Evolutionary conservation across 1,140 invertebrate genomes (phyloP).

Genomic region (Physella acuta): DNA sequence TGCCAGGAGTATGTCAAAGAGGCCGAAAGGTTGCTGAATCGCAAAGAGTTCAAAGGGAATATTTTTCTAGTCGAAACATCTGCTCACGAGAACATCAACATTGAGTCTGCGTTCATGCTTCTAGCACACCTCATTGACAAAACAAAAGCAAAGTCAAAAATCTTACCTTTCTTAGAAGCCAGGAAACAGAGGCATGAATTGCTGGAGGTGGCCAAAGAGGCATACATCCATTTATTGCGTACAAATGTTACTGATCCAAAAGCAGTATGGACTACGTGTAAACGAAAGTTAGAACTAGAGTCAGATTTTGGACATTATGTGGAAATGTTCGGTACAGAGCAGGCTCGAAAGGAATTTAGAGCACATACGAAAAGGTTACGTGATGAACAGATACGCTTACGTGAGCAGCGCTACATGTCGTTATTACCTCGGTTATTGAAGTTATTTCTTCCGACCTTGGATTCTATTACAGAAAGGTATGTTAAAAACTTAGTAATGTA

Average conservation of each 20-base stretch:
- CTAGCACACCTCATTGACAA: constrained; percentile 89
- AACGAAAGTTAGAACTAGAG: constrained; percentile 82
- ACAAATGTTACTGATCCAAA: constrained; percentile 73
- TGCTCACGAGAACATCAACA: constrained; percentile 94
- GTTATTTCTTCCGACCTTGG: constrained; percentile 80
- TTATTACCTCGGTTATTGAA: constrained; percentile 78
- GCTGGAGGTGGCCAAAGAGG: constrained; percentile 68
- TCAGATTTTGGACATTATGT: constrained; percentile 89
- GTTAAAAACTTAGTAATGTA: too few relatives aligned
- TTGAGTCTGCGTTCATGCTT: constrained; percentile 89
- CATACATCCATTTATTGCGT: constrained; percentile 48
- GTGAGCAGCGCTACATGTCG: constrained; percentile 79
- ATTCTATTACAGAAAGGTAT: constrained; percentile 74
- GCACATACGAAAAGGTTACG: constrained; percentile 82
- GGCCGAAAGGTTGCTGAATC: constrained; percentile 81
- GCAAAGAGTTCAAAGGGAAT: constrained; percentile 87
- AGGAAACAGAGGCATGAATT: constrained; percentile 79
- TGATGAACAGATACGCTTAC: constrained; percentile 80
- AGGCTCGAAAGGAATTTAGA: constrained; percentile 78
- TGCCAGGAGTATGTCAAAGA: constrained; percentile 85
- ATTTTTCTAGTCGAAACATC: constrained; percentile 93
- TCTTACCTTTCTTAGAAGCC: constrained; percentile 85
- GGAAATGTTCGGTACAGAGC: constrained; percentile 85
- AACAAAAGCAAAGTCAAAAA: constrained; percentile 67
- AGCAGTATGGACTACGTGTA: constrained; percentile 81